A percentile compares a stretch with the other conserved stretches of the same genome.
Conservation (phyloP, 2,797 vertebrate genomes). For the Pteropus rufus region DNA sequence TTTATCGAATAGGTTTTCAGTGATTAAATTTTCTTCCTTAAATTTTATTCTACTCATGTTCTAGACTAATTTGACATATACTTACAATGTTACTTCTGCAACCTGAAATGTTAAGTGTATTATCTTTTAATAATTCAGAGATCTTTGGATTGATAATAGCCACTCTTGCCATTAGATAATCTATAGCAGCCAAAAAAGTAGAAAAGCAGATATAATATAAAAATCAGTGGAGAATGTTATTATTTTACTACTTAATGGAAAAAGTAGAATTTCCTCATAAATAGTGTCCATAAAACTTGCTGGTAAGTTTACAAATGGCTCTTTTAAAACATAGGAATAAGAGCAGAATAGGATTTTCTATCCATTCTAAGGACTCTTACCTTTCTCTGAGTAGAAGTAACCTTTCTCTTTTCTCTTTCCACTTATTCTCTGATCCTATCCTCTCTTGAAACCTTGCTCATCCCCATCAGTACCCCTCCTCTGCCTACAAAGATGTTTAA, state of each 20-base stretch:
- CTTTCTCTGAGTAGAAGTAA: not conserved
- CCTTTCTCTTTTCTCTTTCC: slow-evolving; percentile 2
- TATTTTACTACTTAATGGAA: not conserved
- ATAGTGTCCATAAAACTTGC: not conserved
- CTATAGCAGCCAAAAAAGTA: not conserved
- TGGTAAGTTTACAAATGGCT: not conserved
- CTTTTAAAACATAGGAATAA: not conserved
- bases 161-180: not conserved
- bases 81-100: not conserved
- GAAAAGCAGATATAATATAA: not conserved
- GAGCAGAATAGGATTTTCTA: not conserved
- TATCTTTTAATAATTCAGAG: not conserved
- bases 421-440: not conserved
- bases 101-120: not conserved
- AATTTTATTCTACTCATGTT: slow-evolving; percentile 24
- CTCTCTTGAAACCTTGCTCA: not conserved
- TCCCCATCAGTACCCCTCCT: not conserved
- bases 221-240: not conserved
- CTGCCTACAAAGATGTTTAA: not conserved
- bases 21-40: not conserved
- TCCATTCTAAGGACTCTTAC: not conserved
- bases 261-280: not conserved
- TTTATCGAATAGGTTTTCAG: not conserved
- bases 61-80: slow-evolving; percentile 4
- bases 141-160: not conserved